phyloP scores from a whole-genome alignment of 2,113 vertebrate species.

The Xiphophorus couchianus region DNA sequence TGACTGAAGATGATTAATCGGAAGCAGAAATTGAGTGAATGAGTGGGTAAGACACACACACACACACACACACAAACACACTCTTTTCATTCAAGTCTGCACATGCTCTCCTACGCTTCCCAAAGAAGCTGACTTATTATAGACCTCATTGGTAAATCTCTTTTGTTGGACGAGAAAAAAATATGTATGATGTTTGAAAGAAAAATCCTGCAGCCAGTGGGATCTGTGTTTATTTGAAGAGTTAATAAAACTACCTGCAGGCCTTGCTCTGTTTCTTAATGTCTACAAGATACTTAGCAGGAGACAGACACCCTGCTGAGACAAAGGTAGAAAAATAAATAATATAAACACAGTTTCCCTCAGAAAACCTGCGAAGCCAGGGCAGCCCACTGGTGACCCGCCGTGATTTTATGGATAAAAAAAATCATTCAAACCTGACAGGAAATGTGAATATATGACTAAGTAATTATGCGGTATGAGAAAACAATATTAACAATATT shows the following conservation, averaged over 20 bases:
- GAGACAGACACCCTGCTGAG: slow-evolving; percentile 18
- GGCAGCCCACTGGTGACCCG: too few relatives aligned
- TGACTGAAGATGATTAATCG: too few relatives aligned
- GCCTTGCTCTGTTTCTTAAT: not conserved
- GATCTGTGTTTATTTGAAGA: slow-evolving; percentile 2
- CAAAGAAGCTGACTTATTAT: not conserved
- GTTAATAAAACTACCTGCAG: not conserved
- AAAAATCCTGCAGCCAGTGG: not conserved
- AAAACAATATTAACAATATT: too few relatives aligned
- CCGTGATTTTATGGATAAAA: too few relatives aligned
- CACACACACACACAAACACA: too few relatives aligned
- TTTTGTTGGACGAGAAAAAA: not conserved
- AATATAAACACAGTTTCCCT: not conserved
- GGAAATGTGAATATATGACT: too few relatives aligned
- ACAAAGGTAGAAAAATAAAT: not conserved
- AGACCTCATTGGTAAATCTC: not conserved
- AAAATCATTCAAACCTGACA: too few relatives aligned
- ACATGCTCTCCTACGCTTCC: too few relatives aligned
- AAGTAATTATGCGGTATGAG: too few relatives aligned
- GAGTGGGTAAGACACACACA: too few relatives aligned
- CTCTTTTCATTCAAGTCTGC: not conserved
- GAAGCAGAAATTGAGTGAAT: too few relatives aligned
- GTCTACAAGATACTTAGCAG: slow-evolving; percentile 2
- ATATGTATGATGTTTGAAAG: not conserved
- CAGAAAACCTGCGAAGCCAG: too few relatives aligned